Conservation (phyloP, 2,113 vertebrate genomes). For the Salvator merianae region DNA sequence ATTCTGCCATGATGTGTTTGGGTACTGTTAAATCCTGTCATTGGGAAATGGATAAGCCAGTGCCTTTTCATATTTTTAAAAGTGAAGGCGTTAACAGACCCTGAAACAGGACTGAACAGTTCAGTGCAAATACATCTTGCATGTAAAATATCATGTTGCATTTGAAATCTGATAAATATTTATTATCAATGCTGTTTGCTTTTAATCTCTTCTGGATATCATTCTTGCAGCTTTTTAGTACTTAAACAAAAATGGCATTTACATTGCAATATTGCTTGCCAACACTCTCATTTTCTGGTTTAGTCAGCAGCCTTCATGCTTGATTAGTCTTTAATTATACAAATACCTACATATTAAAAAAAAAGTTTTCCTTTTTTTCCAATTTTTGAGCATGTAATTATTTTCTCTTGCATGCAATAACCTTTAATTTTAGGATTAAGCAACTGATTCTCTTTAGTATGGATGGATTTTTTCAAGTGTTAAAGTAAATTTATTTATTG, state of each 20-base stretch:
- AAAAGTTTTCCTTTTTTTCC: conserved; percentile 79
- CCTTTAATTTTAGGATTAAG: conserved; percentile 88
- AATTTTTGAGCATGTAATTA: conserved; percentile 86
- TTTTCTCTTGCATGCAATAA: conserved; percentile 84
- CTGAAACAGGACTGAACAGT: conserved; percentile 72
- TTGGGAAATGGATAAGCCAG: conserved; percentile 33
- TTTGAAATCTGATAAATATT: conserved; percentile 84
- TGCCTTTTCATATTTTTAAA: conserved; percentile 63
- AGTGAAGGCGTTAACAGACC: conserved; percentile 66
- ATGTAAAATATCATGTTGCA: conserved; percentile 76
- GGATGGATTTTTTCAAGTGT: conserved; percentile 81
- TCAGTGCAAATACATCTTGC: conserved; percentile 72
- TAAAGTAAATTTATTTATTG: conserved; percentile 82
- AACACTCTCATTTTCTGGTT: conserved; percentile 99
- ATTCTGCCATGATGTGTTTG: conserved; percentile 32
- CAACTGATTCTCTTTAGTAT: conserved; percentile 82
- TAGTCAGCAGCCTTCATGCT: conserved; percentile 98
- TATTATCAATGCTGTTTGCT: conserved; percentile 84
- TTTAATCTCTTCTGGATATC: conserved; percentile 84
- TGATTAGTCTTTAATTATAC: conserved; percentile 89
- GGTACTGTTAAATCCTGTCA: conserved; percentile 42
- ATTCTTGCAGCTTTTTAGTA: conserved; percentile 77
- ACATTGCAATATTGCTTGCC: conserved; percentile 94
- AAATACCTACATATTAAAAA: conserved; percentile 86
- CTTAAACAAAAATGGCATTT: conserved; percentile 87